Evolutionary conservation across 2,888 invertebrate species (phyloP).

Genomic region (Erynnis tages): DNA sequence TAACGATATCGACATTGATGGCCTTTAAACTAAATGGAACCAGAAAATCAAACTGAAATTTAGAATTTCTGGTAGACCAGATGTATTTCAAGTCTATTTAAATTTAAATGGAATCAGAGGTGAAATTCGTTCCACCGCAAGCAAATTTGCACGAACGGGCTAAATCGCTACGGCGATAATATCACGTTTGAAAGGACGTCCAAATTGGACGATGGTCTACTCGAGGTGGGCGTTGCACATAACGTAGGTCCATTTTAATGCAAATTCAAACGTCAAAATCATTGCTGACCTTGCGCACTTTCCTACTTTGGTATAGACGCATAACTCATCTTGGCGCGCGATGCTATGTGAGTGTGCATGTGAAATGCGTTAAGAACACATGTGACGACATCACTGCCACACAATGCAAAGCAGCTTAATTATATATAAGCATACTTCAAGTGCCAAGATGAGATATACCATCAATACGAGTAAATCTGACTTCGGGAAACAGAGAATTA

Average conservation of each 20-base stretch:
- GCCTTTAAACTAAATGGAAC: background rate
- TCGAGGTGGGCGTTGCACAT: slow-evolving; percentile 1
- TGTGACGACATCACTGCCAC: background rate
- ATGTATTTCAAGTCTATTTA: slow-evolving; percentile 8
- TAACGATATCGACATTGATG: too few species aligned
- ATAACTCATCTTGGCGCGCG: too few species aligned
- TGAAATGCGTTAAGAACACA: background rate
- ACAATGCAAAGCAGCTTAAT: too few species aligned
- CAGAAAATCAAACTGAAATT: background rate
- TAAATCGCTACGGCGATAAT: slow-evolving; percentile 14
- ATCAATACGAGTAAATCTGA: too few species aligned
- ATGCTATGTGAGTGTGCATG: too few species aligned
- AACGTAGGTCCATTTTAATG: background rate
- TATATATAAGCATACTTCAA: too few species aligned
- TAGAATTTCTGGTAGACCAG: slow-evolving; percentile 1
- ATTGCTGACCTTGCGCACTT: background rate
- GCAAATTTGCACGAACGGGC: slow-evolving; percentile 9
- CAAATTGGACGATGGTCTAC: slow-evolving; percentile 7
- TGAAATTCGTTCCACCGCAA: slow-evolving; percentile 6
- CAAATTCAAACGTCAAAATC: background rate
- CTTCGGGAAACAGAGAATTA: too few species aligned
- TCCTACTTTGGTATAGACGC: too few species aligned
- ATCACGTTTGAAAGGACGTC: slow-evolving; percentile 20
- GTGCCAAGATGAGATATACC: too few species aligned
- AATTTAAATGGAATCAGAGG: slow-evolving; percentile 16